Conservation (phyloP, 2,888 invertebrate genomes). For the Lissonota sp. region DNA sequence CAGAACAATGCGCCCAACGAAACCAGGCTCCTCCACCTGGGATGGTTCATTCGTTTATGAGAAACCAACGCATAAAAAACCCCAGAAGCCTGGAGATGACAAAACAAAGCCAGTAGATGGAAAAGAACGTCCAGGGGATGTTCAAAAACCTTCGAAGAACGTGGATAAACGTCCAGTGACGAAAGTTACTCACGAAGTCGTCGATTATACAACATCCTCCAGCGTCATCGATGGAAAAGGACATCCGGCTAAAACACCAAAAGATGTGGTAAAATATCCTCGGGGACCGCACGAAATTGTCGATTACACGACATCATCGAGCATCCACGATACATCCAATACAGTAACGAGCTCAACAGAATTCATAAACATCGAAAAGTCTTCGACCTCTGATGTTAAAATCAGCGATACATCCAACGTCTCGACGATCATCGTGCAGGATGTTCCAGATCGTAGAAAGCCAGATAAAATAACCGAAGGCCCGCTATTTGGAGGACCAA, state of each 20-base stretch:
- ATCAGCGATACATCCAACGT: slow-evolving; percentile 63
- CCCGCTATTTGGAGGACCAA: slow-evolving; percentile 22
- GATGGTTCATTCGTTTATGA: slow-evolving; percentile 77
- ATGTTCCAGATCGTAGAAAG: slow-evolving; percentile 42
- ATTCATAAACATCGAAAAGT: slow-evolving; percentile 63
- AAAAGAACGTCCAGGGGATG: slow-evolving; percentile 47
- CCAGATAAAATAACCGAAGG: slow-evolving; percentile 40
- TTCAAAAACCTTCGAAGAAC: slow-evolving; percentile 44
- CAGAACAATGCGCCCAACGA: slow-evolving; percentile 70
- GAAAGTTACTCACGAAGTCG: slow-evolving; percentile 23
- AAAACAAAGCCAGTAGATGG: slow-evolving; percentile 55
- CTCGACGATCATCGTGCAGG: slow-evolving; percentile 57
- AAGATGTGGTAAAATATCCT: slow-evolving; percentile 19
- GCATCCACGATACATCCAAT: slow-evolving; percentile 45
- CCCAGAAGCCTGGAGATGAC: slow-evolving; percentile 57
- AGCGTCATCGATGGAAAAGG: slow-evolving; percentile 57
- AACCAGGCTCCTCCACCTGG: slow-evolving; percentile 79
- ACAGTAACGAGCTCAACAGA: slow-evolving; percentile 56
- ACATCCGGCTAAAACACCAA: slow-evolving; percentile 54
- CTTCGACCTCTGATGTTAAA: slow-evolving; percentile 60
- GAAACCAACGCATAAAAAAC: slow-evolving; percentile 65
- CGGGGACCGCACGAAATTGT: slow-evolving; percentile 36
- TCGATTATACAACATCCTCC: slow-evolving; percentile 53
- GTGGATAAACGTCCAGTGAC: slow-evolving; percentile 69
- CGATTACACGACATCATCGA: slow-evolving; percentile 35